phyloP scores from a whole-genome alignment of 2,888 invertebrate species.

The Acronicta alni region DNA sequence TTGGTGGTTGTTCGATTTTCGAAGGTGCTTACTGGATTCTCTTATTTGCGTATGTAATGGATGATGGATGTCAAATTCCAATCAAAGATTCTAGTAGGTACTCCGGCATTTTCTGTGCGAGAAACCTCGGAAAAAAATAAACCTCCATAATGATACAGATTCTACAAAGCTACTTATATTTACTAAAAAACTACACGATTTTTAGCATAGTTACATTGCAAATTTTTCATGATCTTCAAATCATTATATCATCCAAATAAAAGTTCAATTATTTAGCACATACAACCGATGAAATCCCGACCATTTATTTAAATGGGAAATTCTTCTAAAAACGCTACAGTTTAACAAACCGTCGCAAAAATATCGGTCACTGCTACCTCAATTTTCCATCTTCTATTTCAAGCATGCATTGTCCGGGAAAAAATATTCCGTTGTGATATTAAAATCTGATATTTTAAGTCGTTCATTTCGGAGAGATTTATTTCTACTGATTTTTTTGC shows the following conservation, averaged over 20 bases:
- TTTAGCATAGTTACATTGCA: too few relatives aligned
- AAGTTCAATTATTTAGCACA: neutral
- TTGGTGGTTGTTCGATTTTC: conserved; percentile 20
- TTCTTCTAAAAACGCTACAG: conserved; percentile 10
- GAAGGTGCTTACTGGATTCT: conserved; percentile 5
- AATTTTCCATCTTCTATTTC: conserved; percentile 26
- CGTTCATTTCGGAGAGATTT: neutral
- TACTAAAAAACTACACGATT: too few relatives aligned
- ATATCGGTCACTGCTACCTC: conserved; percentile 41
- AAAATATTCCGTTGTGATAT: conserved; percentile 14
- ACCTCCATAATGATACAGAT: too few relatives aligned
- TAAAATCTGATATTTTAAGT: conserved; percentile 17
- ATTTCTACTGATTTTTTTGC: neutral
- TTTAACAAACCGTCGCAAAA: conserved; percentile 19
- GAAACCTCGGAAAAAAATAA: neutral
- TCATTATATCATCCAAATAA: conserved; percentile 1
- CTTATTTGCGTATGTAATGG: neutral
- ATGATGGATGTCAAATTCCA: neutral
- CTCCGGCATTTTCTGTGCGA: neutral
- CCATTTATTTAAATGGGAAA: conserved; percentile 7
- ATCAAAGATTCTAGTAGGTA: neutral
- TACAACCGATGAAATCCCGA: conserved; percentile 14
- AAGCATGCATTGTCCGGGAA: conserved; percentile 20
- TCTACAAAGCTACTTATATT: too few relatives aligned
- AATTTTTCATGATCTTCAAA: too few relatives aligned